These are phyloP conservation scores for Magallana ariakensis DNA, from an alignment of 1,140 invertebrate species.

Conservation along the genomic window DNA sequence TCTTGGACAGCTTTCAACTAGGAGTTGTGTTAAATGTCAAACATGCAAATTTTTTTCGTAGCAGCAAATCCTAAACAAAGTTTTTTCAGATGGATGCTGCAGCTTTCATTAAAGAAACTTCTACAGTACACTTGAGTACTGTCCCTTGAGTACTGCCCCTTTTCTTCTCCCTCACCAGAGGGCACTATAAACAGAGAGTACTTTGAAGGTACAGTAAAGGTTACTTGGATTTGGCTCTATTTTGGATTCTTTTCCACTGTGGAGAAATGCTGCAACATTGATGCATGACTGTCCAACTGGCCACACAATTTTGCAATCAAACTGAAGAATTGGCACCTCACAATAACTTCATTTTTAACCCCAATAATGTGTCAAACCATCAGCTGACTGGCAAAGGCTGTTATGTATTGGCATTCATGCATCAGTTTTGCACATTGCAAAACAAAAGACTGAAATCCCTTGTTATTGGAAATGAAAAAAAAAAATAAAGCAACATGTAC, in stretches of 20 bases:
- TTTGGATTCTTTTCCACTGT: slow-evolving; percentile 17
- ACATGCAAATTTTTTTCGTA: slow-evolving; percentile 20
- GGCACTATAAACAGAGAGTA: slow-evolving; percentile 42
- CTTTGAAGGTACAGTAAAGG: slow-evolving; percentile 42
- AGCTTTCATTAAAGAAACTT: slow-evolving; percentile 35
- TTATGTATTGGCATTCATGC: neutral
- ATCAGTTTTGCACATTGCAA: slow-evolving; percentile 3
- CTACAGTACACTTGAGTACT: slow-evolving; percentile 7
- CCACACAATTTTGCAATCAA: neutral
- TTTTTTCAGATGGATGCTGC: slow-evolving; percentile 50
- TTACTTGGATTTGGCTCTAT: slow-evolving; percentile 31
- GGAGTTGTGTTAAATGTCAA: slow-evolving; percentile 32
- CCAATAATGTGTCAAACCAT: neutral
- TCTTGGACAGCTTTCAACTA: slow-evolving; percentile 21
- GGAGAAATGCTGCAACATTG: slow-evolving; percentile 17
- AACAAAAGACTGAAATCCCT: neutral
- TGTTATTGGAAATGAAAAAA: too few relatives aligned
- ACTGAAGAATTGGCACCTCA: neutral
- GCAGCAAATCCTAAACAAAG: slow-evolving; percentile 44
- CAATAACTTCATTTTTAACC: neutral
- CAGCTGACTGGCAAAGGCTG: neutral
- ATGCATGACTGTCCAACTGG: neutral
- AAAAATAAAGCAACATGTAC: neutral
- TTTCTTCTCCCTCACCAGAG: slow-evolving; percentile 46
- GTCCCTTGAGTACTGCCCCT: slow-evolving; percentile 17